Percentiles rank a stretch among this genome's conserved stretches.
Evolutionary conservation across 2,113 vertebrate genomes (phyloP).

Genomic region (Caretta caretta): DNA sequence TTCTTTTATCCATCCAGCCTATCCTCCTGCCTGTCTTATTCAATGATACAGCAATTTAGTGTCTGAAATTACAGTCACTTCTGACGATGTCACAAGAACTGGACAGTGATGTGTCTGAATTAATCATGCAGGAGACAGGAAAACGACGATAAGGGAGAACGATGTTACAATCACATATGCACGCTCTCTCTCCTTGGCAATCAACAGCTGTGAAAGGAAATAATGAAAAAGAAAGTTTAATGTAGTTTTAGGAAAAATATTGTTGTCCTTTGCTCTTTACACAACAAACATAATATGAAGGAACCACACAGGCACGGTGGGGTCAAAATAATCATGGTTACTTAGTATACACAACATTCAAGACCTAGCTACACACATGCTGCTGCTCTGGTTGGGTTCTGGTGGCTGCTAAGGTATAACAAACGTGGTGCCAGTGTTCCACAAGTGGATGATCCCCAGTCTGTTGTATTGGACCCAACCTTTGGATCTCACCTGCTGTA

Average conservation of each 20-base stretch:
- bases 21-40: background rate
- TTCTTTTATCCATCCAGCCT: background rate
- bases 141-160: constrained; percentile 20
- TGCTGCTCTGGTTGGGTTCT: background rate
- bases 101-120: background rate
- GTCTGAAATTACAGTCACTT: background rate
- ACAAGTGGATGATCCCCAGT: background rate
- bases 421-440: background rate
- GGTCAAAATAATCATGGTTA: background rate
- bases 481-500: background rate
- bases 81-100: background rate
- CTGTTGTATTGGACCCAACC: background rate
- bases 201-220: background rate
- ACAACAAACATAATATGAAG: background rate
- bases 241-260: background rate
- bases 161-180: background rate
- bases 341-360: background rate
- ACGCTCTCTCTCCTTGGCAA: constrained; percentile 15
- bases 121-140: background rate
- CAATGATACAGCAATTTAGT: constrained; percentile 1
- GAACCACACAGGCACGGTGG: background rate
- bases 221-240: constrained; percentile 33
- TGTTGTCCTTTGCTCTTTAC: constrained; percentile 13
- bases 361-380: background rate
- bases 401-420: background rate